Base-by-base conservation (phyloP, 1,140 invertebrate species). In the Pristionchus pacificus region DNA sequence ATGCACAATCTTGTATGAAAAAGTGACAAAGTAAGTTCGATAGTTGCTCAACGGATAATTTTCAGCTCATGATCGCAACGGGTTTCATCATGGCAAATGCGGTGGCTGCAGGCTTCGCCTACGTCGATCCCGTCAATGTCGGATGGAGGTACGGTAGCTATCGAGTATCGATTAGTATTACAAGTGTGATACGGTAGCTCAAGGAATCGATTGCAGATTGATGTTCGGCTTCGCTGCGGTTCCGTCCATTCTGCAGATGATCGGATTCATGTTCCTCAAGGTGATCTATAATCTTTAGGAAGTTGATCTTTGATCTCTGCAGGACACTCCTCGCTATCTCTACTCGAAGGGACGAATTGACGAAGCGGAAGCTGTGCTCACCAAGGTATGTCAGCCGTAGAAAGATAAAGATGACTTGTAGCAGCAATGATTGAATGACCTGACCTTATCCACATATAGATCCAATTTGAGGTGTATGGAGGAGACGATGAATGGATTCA, bases 241-340 rank as follows among this genome's bases (percentile, higher is more conserved):
- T 32, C 89, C 88, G 3, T 83, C 88, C 0, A 61, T 85, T 25
- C 70, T 89, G 13, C 67, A 89, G 77, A 87, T 89, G 68, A 60
- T 88, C 59, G 88, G 87, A 1, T 89, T 89, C 77, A 72, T 88
- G 6, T 88, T 88, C 76, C 86, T 89, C 85, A 89, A 89, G n/a
- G n/a, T n/a, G n/a, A n/a, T n/a, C n/a, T n/a, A n/a, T n/a, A n/a
- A n/a, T n/a, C n/a, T n/a, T n/a, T n/a, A n/a, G n/a, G n/a, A n/a
- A n/a, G n/a, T n/a, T n/a, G n/a, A n/a, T n/a, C n/a, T n/a, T n/a
- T n/a, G n/a, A n/a, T n/a, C n/a, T n/a, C n/a, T n/a, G n/a, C n/a
- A n/a, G 0, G 89, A 89, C 80, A 87, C 85, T 70, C 89, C 88
- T 2, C 78, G 88, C 6, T 89, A 29, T 69, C 30, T 61, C 31